A percentile compares a stretch with the other conserved stretches of the same genome.
phyloP scores from a whole-genome alignment of 2,888 invertebrate species.

The Lithophane leautieri region DNA sequence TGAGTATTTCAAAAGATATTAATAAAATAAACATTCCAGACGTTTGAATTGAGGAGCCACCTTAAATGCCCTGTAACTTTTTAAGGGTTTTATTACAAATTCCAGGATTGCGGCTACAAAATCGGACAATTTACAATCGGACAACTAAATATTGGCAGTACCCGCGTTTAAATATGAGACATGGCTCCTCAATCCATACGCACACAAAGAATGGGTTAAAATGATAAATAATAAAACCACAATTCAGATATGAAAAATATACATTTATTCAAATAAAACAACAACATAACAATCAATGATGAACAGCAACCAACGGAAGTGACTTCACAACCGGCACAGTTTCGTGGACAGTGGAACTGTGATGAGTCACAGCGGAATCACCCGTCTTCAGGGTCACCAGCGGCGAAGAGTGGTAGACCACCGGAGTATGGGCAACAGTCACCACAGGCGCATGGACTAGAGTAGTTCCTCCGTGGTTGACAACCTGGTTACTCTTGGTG shows the following conservation, averaged over 20 bases:
- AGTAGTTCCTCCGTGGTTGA: constrained; percentile 78
- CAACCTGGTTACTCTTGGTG: constrained; percentile 82
- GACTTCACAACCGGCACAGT: constrained; percentile 79
- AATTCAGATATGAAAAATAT: constrained; percentile 12
- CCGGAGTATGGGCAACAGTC: constrained; percentile 70
- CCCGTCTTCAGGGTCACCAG: constrained; percentile 74
- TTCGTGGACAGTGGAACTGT: constrained; percentile 87
- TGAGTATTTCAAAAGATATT: too few species aligned
- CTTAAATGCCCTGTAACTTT: too few species aligned
- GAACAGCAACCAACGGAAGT: constrained; percentile 71
- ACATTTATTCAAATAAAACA: constrained; percentile 60
- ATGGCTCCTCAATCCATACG: too few species aligned
- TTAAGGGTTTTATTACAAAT: too few species aligned
- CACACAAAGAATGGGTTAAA: too few species aligned
- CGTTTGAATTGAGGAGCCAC: too few species aligned
- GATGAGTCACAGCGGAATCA: constrained; percentile 86
- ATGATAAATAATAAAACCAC: background rate
- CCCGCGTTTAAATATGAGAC: too few species aligned
- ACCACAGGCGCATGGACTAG: constrained; percentile 67
- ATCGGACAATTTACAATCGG: too few species aligned
- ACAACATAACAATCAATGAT: constrained; percentile 70
- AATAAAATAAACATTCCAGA: too few species aligned
- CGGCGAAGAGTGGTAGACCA: constrained; percentile 74
- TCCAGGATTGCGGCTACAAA: too few species aligned
- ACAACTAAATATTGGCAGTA: too few species aligned